phyloP scores from a whole-genome alignment of 2,888 invertebrate genomes.

The Neelides folsomi region DNA sequence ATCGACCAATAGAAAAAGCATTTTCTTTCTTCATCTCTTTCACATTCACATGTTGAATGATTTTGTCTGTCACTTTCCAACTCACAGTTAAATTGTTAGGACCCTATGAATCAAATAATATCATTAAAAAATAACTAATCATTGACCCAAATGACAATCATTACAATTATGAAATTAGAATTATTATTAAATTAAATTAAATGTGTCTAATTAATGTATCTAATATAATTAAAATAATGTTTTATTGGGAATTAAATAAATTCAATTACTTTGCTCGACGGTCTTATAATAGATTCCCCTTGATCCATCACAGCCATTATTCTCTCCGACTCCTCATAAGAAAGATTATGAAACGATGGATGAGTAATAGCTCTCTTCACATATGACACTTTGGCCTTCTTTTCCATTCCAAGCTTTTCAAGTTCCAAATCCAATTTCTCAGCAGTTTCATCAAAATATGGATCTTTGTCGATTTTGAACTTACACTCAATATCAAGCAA shows the following conservation, averaged over 20 bases:
- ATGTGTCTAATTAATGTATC: too few species aligned
- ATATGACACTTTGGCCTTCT: not conserved
- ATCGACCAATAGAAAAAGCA: not conserved
- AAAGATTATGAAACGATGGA: conserved; percentile 1
- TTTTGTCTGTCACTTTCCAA: conserved; percentile 1
- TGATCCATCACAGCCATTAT: not conserved
- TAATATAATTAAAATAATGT: too few species aligned
- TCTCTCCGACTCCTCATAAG: not conserved
- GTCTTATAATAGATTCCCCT: not conserved
- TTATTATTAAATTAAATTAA: too few species aligned
- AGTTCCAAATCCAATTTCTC: not conserved
- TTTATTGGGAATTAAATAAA: too few species aligned
- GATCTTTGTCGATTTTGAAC: not conserved
- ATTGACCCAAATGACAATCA: too few species aligned
- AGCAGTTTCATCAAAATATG: conserved; percentile 1
- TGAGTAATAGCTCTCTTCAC: not conserved
- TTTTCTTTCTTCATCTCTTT: not conserved
- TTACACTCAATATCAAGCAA: not conserved
- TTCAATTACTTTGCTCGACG: conserved; percentile 5
- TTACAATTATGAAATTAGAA: too few species aligned
- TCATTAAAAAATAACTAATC: too few species aligned
- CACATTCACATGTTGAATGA: conserved; percentile 1
- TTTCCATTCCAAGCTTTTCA: not conserved
- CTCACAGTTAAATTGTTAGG: not conserved
- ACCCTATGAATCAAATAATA: not conserved